A percentile compares a stretch with the other conserved stretches of the same genome.
Evolutionary conservation across 1,140 invertebrate species (phyloP).

Genomic region (Mya arenaria): DNA sequence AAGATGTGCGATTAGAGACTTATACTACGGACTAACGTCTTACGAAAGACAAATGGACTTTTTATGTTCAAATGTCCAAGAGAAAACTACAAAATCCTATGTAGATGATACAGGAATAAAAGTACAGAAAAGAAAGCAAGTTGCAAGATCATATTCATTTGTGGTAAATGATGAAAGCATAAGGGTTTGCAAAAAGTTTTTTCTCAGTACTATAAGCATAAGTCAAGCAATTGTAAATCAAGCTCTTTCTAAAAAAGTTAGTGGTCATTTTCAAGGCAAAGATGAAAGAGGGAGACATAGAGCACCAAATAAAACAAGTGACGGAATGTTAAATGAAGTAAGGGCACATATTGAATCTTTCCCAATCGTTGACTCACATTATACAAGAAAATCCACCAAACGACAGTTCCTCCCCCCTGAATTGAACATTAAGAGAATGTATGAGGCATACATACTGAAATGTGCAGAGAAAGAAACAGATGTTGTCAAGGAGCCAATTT

Average conservation of each 20-base stretch:
- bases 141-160: background rate
- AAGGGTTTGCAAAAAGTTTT: constrained; percentile 38
- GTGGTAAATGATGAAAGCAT: background rate
- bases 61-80: background rate
- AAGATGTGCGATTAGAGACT: background rate
- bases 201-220: constrained; percentile 18
- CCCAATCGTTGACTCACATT: constrained; percentile 38
- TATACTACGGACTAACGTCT: background rate
- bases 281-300: background rate
- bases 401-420: background rate
- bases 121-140: background rate
- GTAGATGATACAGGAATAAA: background rate
- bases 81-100: background rate
- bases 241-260: background rate
- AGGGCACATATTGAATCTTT: constrained; percentile 34
- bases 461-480: background rate
- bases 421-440: constrained; percentile 42
- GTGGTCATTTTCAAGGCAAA: background rate
- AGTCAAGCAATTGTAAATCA: constrained; percentile 2
- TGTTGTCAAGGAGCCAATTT: constrained; percentile 3
- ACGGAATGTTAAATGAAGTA: constrained; percentile 5
- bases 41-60: constrained; percentile 24
- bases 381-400: constrained; percentile 46
- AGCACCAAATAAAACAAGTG: background rate
- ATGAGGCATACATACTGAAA: constrained; percentile 30